Percentiles rank a stretch among this genome's conserved stretches.
phyloP scores from a whole-genome alignment of 2,888 invertebrate species.

The Apotomis capreana region DNA sequence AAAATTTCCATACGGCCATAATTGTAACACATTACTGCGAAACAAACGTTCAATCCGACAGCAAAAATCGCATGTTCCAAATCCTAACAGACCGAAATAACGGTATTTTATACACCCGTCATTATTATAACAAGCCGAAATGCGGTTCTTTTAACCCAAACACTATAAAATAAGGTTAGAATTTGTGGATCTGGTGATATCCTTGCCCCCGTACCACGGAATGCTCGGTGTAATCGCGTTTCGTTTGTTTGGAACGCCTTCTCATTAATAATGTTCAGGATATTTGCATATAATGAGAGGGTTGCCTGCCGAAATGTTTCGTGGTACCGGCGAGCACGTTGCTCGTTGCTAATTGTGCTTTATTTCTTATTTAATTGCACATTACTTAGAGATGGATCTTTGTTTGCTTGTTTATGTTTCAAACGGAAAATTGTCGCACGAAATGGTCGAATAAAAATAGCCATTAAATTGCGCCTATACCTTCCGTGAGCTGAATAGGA shows the following conservation, averaged over 20 bases:
- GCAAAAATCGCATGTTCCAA: constrained; percentile 65
- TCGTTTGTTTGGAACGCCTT: constrained; percentile 52
- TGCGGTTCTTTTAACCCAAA: background rate
- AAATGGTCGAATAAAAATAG: background rate
- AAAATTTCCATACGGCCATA: constrained; percentile 33
- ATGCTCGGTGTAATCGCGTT: constrained; percentile 54
- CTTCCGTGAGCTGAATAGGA: background rate
- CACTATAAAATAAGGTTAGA: constrained; percentile 12
- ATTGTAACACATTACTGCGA: constrained; percentile 32
- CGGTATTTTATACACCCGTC: constrained; percentile 61
- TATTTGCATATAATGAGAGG: constrained; percentile 68
- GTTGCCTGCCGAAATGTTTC: constrained; percentile 55
- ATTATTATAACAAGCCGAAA: constrained; percentile 62
- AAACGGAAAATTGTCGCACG: background rate
- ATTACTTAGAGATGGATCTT: constrained; percentile 43
- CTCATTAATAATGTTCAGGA: constrained; percentile 46
- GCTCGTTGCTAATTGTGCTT: constrained; percentile 17
- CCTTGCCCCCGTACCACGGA: constrained; percentile 44
- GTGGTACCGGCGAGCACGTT: constrained; percentile 37
- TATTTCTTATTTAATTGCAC: constrained; percentile 49
- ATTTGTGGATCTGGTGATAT: constrained; percentile 1
- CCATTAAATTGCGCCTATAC: background rate
- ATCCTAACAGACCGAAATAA: constrained; percentile 59
- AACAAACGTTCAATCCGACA: constrained; percentile 50
- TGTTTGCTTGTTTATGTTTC: background rate